Evolutionary conservation across 2,113 vertebrate genomes (phyloP), one percentile per base, ranked within the genome.

Genomic region (Taurulus bubalis): DNA sequence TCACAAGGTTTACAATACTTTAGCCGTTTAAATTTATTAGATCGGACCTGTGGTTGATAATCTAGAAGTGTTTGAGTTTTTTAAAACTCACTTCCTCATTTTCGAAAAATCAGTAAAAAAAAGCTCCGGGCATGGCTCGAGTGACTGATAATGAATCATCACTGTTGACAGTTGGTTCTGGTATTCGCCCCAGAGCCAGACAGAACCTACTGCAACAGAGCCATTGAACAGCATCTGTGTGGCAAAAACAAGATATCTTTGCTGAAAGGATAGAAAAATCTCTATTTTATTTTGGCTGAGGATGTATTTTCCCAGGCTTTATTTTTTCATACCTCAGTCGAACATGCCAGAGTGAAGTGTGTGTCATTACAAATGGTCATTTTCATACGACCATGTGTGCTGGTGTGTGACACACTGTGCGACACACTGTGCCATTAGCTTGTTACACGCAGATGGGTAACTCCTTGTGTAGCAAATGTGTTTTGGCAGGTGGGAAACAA

Each of bases 91-190:
- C n/a, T n/a, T n/a, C n/a, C n/a, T n/a, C n/a, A n/a, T n/a, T n/a
- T n/a, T n/a, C n/a, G n/a, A n/a, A n/a, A n/a, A n/a, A n/a, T n/a
- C n/a, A n/a, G n/a, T n/a, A n/a, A n/a, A n/a, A n/a, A n/a, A n/a
- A n/a, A n/a, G n/a, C n/a, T n/a, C n/a, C n/a, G n/a, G n/a, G 90
- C 84, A 77, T 83, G 81, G 87, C 80, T 86, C 63, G 65, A 90
- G 71, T 83, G 87, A 92, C 73, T 91, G 87, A 92, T 90, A 87
- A 94, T 91, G 84, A 91, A 93, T 94, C 85, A 91, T 87, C 63
- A 69, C 11, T 47, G 66, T 28, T 89, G 91, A 91, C 90, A 90
- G 84, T 77, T 69, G 58, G 56, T 47, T 82, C 22, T 75, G 71
- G 76, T 84, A 78, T 87, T 78, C 74, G 79, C 83, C 40, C 59